Evolutionary conservation across 2,113 vertebrate species (phyloP), one percentile per base, ranked within the genome.

Genomic region (Microcebus lehilahytsara): DNA sequence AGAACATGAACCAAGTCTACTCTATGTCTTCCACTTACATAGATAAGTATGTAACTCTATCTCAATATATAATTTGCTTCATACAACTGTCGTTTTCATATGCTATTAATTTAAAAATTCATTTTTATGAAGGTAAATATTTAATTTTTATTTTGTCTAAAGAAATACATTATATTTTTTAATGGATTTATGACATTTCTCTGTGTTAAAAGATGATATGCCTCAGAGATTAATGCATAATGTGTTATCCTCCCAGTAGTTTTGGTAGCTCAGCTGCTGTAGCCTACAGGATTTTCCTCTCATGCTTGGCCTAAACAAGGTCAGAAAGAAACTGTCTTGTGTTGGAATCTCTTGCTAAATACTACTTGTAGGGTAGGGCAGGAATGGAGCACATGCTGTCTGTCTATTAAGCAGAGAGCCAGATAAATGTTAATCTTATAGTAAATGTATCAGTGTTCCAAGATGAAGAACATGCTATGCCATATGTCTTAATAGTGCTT

Each of bases 21-120:
- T 99, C 99, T 58, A 99, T 99, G 99, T 99, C 99, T 96, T 99
- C 99, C 97, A 99, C 99, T 92, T 99, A 99, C 97, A 99, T 99
- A 98, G 99, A 99, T 94, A 99, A 99, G 99, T 99, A 99, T 77
- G 99, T 98, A 79, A n/a, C 56, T 69, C 78, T 60, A 22, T 74
- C 25, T 19, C 58, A 17, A 25, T 42, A 17, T 9, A 23, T 9
- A 49, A 6, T 10, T 71, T 53, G 66, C 49, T 30, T 86, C 34
- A 56, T 23, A 13, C 3, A 53, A 0, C 16, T 53, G 7, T 67
- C 27, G 7, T 19, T 46, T 60, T 58, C 64, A n/a, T 37, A 6
- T 79, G 34, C 17, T 80, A 9, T 66, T 69, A 3, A 60, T 84
- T 96, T 37, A 22, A 71, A 85, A 72, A 17, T 16, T 71, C 8